Evolutionary conservation across 2,113 vertebrate genomes (phyloP).

Genomic region (Ivindomyrus marchei): DNA sequence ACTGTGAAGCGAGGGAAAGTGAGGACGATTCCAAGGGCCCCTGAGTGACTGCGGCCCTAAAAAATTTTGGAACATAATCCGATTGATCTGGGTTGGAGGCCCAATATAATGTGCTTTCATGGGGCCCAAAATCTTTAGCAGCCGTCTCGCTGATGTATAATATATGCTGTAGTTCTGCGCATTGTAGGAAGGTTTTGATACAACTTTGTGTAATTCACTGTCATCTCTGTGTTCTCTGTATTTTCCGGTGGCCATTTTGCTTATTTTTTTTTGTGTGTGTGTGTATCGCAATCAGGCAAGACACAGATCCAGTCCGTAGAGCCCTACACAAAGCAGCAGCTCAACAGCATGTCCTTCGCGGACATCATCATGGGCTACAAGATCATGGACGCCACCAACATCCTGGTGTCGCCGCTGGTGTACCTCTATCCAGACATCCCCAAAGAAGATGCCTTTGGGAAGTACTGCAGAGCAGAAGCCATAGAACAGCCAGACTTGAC

Average conservation of each 20-base stretch:
- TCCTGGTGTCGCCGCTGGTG: conserved; percentile 89
- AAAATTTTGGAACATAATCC: too few species aligned
- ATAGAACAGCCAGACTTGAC: conserved; percentile 73
- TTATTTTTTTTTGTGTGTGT: neutral
- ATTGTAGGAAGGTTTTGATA: neutral
- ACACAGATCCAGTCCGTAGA: conserved; percentile 99
- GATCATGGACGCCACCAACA: conserved; percentile 98
- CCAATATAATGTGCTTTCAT: too few species aligned
- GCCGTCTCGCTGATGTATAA: neutral
- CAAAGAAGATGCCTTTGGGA: conserved; percentile 95
- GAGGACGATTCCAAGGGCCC: too few species aligned
- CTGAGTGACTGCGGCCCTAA: too few species aligned
- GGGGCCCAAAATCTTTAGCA: too few species aligned
- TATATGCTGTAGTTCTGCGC: neutral
- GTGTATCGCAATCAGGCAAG: conserved; percentile 64
- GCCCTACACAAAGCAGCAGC: conserved; percentile 97
- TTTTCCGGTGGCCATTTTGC: neutral
- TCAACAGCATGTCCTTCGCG: conserved; percentile 96
- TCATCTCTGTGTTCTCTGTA: neutral
- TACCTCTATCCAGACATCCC: conserved; percentile 95
- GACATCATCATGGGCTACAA: conserved; percentile 99
- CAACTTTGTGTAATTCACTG: neutral
- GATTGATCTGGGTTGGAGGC: too few species aligned
- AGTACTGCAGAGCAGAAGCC: conserved; percentile 89
- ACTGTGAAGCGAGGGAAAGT: too few species aligned